Percentiles rank a stretch among this genome's conserved stretches.
phyloP scores from a whole-genome alignment of 2,888 invertebrate genomes.

The Iphiclides podalirius region DNA sequence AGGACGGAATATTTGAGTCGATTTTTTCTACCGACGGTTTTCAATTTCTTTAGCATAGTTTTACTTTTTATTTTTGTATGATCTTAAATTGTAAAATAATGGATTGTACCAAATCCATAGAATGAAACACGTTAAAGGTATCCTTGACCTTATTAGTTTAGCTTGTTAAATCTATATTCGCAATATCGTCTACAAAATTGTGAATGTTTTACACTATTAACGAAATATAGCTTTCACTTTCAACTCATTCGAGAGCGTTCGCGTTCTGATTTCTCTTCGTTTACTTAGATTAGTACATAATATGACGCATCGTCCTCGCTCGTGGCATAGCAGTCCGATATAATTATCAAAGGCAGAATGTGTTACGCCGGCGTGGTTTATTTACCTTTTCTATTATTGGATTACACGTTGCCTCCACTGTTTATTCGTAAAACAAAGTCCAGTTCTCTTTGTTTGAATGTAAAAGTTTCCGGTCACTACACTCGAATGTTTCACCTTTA shows the following conservation, averaged over 20 bases:
- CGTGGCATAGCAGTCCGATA: background rate
- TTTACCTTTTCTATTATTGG: conserved; percentile 28
- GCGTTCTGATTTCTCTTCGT: conserved; percentile 25
- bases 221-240: conserved; percentile 29
- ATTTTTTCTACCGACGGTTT: conserved; percentile 36
- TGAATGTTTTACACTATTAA: too few species aligned
- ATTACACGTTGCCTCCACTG: conserved; percentile 17
- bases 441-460: conserved; percentile 15
- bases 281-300: conserved; percentile 22
- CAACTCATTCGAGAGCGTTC: conserved; percentile 13
- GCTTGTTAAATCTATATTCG: too few species aligned
- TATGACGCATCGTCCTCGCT: conserved; percentile 21
- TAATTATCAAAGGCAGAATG: conserved; percentile 17
- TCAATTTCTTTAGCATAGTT: conserved; percentile 21
- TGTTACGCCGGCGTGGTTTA: conserved; percentile 21
- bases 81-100: too few species aligned
- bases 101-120: too few species aligned
- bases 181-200: background rate
- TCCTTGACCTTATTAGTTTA: too few species aligned
- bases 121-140: too few species aligned
- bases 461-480: conserved; percentile 17
- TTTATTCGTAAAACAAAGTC: conserved; percentile 19
- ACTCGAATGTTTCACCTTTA: conserved; percentile 3
- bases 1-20: conserved; percentile 54
- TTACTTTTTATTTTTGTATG: background rate